phyloP scores from a whole-genome alignment of 2,888 invertebrate genomes.

The Elmis aenea region DNA sequence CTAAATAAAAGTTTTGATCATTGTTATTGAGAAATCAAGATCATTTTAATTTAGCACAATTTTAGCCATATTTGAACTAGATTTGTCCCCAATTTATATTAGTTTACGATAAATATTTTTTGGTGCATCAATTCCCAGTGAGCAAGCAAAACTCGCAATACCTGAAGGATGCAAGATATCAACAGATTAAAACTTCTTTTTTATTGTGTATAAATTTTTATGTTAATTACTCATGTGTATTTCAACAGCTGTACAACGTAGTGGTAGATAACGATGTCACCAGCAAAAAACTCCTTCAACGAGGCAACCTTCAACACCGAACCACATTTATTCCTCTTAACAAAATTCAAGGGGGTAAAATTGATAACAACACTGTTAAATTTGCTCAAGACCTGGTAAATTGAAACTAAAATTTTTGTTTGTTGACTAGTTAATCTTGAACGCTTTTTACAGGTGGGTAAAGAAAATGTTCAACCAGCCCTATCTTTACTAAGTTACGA shows the following conservation, averaged over 20 bases:
- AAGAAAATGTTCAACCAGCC: slow-evolving; percentile 77
- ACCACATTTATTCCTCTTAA: slow-evolving; percentile 89
- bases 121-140: no score
- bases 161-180: no score
- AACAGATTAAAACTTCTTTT: no score
- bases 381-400: slow-evolving; percentile 67
- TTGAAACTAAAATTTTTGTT: slow-evolving; percentile 18
- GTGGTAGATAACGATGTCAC: slow-evolving; percentile 84
- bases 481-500: slow-evolving; percentile 72
- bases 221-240: no score
- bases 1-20: slow-evolving; percentile 12
- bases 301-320: slow-evolving; percentile 72
- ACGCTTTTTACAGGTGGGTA: slow-evolving; percentile 57
- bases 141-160: no score
- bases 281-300: slow-evolving; percentile 77
- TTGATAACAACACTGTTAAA: slow-evolving; percentile 56
- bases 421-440: slow-evolving; percentile 1
- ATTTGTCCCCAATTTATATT: no score
- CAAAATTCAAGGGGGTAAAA: slow-evolving; percentile 65
- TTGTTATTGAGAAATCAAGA: no score
- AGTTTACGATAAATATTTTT: no score
- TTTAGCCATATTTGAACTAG: no score
- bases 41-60: no score
- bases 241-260: slow-evolving; percentile 87
- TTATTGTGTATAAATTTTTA: no score